Evolutionary conservation across 2,797 vertebrate species (phyloP).

Genomic region (Eospalax fontanierii): DNA sequence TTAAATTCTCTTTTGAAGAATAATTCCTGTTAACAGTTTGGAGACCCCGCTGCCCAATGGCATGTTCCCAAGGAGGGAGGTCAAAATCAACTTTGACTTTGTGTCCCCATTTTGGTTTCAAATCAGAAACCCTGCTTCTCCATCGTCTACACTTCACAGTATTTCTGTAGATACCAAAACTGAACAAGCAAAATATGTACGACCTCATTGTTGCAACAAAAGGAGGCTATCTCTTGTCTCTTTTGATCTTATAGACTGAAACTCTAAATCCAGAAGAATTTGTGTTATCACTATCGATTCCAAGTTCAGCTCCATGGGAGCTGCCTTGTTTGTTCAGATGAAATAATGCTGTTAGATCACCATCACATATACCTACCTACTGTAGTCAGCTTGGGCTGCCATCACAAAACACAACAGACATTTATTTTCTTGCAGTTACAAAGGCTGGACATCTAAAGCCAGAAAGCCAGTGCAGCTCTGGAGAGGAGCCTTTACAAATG

Average conservation of each 20-base stretch:
- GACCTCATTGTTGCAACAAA: neutral
- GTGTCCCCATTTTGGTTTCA: neutral
- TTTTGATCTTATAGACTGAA: neutral
- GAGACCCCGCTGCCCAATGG: neutral
- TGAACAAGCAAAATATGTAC: conserved; percentile 18
- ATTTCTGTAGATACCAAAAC: conserved; percentile 59
- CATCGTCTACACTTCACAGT: neutral
- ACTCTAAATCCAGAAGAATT: conserved; percentile 68
- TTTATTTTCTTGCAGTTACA: conserved; percentile 53
- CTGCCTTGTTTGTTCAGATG: conserved; percentile 49
- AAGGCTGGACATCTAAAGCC: neutral
- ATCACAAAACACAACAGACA: neutral
- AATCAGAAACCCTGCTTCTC: neutral
- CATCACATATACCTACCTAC: neutral
- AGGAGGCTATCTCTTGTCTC: neutral
- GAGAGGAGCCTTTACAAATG: neutral
- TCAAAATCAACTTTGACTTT: neutral
- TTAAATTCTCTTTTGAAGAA: neutral
- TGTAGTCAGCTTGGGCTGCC: neutral
- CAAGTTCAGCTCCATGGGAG: neutral
- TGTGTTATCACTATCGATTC: neutral
- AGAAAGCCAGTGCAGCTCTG: neutral
- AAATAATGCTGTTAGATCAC: neutral
- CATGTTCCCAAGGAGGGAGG: neutral
- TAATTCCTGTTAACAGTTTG: conserved; percentile 2